These are phyloP conservation scores for Micropterix aruncella DNA, from an alignment of 2,888 invertebrate species.

Conservation along the genomic window DNA sequence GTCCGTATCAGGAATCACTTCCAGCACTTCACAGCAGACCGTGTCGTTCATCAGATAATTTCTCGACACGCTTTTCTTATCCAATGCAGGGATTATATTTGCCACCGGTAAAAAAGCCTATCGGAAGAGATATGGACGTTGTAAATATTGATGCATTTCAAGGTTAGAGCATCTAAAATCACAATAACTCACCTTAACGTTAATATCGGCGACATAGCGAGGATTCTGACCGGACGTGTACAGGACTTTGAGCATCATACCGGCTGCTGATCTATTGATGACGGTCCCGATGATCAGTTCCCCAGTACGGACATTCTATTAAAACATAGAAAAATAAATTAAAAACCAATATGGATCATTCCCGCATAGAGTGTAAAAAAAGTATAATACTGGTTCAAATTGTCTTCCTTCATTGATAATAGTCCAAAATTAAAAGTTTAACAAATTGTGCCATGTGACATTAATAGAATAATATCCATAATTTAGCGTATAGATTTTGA, in stretches of 20 bases:
- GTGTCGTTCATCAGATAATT: constrained; percentile 71
- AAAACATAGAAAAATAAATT: constrained; percentile 6
- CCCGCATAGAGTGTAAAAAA: no score
- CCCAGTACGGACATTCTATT: constrained; percentile 55
- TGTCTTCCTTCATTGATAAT: no score
- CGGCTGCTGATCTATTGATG: constrained; percentile 57
- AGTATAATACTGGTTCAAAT: not conserved
- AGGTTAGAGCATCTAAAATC: constrained; percentile 14
- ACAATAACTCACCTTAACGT: constrained; percentile 56
- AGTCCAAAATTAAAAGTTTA: no score
- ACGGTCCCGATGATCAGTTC: constrained; percentile 69
- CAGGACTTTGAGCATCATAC: constrained; percentile 67
- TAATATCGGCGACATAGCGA: constrained; percentile 73
- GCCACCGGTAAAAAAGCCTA: constrained; percentile 54
- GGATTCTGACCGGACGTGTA: constrained; percentile 70
- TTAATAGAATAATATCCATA: no score
- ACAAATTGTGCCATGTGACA: no score
- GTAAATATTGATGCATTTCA: constrained; percentile 9
- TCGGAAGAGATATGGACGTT: constrained; percentile 9
- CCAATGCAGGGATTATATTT: constrained; percentile 62
- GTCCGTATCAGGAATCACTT: constrained; percentile 74
- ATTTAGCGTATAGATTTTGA: no score
- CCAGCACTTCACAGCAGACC: constrained; percentile 78
- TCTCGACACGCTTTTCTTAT: constrained; percentile 66
- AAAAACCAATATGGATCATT: not conserved